Evolutionary conservation across 2,797 vertebrate genomes (phyloP).

Genomic region (Micromesistius poutassou): DNA sequence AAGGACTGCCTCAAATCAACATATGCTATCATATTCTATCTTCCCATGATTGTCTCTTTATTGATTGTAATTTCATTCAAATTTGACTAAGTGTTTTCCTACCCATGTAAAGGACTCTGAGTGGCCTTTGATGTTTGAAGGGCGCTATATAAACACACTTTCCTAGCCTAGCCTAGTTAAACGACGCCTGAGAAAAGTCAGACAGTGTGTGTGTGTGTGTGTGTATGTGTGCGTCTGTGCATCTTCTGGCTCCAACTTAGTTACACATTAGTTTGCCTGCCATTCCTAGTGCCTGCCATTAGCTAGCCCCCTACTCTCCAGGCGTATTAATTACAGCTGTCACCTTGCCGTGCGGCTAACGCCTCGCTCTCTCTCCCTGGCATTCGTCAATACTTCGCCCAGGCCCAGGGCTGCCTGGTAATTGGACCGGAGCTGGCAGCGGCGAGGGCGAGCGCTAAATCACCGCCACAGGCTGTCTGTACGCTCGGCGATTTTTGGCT

Average conservation of each 20-base stretch:
- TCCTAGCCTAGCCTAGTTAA: background rate
- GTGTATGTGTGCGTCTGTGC: background rate
- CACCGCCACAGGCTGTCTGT: slow-evolving; percentile 58
- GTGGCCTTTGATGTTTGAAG: too few relatives aligned
- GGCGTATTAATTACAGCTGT: slow-evolving; percentile 57
- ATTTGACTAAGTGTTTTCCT: too few relatives aligned
- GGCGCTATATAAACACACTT: too few relatives aligned
- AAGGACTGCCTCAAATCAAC: background rate
- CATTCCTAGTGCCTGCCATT: slow-evolving; percentile 18
- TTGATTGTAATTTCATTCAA: too few relatives aligned
- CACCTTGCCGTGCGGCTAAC: slow-evolving; percentile 59
- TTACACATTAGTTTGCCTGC: slow-evolving; percentile 2
- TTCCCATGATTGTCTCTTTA: too few relatives aligned
- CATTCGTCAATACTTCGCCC: slow-evolving; percentile 82
- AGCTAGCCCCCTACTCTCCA: slow-evolving; percentile 38
- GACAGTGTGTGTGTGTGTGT: too few relatives aligned
- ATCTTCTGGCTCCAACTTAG: background rate
- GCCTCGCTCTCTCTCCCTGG: slow-evolving; percentile 54
- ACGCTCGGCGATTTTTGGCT: slow-evolving; percentile 24
- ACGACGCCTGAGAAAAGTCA: background rate
- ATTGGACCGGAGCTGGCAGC: slow-evolving; percentile 83
- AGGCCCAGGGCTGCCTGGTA: slow-evolving; percentile 81
- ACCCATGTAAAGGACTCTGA: too few relatives aligned
- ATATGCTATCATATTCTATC: background rate
- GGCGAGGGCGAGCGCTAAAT: slow-evolving; percentile 62